Evolutionary conservation across 2,888 invertebrate genomes (phyloP), one percentile per base, ranked within the genome.

Genomic region (Keiferia lycopersicella): DNA sequence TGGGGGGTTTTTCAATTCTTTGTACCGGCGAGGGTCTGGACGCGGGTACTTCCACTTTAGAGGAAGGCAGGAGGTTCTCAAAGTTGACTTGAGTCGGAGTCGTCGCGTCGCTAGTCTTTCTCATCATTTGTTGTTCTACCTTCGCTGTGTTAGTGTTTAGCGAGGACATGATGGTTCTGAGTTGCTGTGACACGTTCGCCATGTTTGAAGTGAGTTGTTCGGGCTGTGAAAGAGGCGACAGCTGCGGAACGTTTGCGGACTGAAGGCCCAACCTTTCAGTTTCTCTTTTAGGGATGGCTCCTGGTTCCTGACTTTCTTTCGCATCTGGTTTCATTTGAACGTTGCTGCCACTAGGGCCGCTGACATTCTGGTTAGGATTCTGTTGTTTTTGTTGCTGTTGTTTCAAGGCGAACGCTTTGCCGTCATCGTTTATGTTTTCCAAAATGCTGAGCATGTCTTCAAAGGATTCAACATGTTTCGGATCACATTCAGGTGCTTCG

Each of bases 391-490:
- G 59, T 41, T 59, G 59, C 12, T 59, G 74, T 26, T 84, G 84
- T 69, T 87, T 87, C 70, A 80, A 76, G 12, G 75, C 80, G 70
- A 81, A 89, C 0, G 79, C 70, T 73, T 91, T 91, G 1, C 80
- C 71, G 48, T 90, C 90, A 64, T 88, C 88, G 2, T 91, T 87
- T 57, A 95, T 95, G 68, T 94, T 94, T 71, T 95, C 94, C 53
- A 95, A 87, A 92, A 95, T 94, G 75, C 94, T 94, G 14, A 95
- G 81, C 84, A 95, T 94, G 73, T 95, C 95, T 72, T 95, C 95
- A 60, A 95, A 93, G 0, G 93, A 93, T 73, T 95, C 95, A 16
- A 93, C 94, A 62, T 93, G 93, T 70, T 93, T 92, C 0, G 86
- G 82, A 69, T 88, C 92, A n/a, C 91, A 91, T 73, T 92, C 93